Conservation (phyloP, 2,888 invertebrate species). For the Osmoderma eremita region DNA sequence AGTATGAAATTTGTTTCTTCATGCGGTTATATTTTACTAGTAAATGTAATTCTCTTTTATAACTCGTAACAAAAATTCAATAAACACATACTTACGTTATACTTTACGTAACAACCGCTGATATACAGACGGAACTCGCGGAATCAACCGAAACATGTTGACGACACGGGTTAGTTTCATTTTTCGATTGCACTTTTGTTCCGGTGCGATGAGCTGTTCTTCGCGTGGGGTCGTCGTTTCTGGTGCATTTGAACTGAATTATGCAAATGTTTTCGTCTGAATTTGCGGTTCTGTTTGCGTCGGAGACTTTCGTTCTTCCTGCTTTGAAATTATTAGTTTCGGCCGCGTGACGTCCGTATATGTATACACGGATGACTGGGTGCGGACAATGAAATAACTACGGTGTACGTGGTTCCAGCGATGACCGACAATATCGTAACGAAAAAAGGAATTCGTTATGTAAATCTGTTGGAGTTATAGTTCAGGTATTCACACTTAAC, state of each 20-base stretch:
- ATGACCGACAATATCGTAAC: constrained; percentile 19
- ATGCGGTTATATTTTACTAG: no score
- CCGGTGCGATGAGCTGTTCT: neutral
- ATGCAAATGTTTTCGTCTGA: constrained; percentile 31
- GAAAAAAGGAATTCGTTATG: constrained; percentile 20
- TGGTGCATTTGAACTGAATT: constrained; percentile 32
- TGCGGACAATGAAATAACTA: constrained; percentile 31
- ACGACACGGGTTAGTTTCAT: neutral
- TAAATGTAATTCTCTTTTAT: no score
- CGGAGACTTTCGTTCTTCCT: constrained; percentile 27
- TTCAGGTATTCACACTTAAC: no score
- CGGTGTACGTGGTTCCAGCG: constrained; percentile 9
- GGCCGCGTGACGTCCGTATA: constrained; percentile 22
- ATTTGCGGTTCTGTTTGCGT: constrained; percentile 29
- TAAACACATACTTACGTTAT: no score
- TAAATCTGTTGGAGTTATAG: neutral
- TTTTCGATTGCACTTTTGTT: constrained; percentile 3
- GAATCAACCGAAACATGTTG: no score
- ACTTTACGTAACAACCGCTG: no score
- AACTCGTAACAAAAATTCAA: no score
- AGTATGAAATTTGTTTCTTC: no score
- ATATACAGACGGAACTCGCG: no score
- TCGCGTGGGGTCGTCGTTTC: constrained; percentile 5
- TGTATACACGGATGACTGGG: constrained; percentile 26
- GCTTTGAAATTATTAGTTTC: constrained; percentile 33